Conservation (phyloP, 2,888 invertebrate genomes). For the Plebejus melissa region DNA sequence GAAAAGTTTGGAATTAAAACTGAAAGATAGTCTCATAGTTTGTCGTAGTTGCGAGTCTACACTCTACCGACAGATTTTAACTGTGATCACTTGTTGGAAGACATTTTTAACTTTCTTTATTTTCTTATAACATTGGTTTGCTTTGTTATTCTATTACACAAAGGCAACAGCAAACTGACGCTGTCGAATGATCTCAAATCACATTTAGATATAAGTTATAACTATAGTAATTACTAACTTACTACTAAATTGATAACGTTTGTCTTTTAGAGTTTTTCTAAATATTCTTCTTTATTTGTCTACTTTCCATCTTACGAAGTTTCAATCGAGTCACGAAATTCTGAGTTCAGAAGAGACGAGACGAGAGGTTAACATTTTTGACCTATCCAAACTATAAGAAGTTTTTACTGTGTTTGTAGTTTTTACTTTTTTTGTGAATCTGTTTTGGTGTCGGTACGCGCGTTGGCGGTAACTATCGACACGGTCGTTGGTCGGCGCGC, state of each 20-base stretch:
- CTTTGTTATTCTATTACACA: background rate
- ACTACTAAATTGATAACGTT: no score
- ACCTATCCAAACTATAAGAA: background rate
- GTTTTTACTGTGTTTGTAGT: no score
- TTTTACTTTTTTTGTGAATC: background rate
- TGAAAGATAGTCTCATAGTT: background rate
- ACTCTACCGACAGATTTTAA: background rate
- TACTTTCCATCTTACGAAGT: no score
- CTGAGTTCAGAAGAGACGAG: background rate
- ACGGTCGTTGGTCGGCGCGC: constrained; percentile 43
- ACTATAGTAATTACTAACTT: no score
- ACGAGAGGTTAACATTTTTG: no score
- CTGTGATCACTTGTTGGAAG: background rate
- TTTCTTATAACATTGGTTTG: background rate
- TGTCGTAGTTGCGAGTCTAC: background rate
- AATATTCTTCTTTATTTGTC: no score
- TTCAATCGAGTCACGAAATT: no score
- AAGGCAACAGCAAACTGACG: no score
- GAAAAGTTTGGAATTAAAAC: background rate
- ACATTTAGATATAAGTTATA: no score
- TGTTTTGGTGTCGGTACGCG: constrained; percentile 36
- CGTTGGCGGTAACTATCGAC: constrained; percentile 38
- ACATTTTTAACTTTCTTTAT: background rate
- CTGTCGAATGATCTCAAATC: no score
- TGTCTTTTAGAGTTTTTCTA: no score